Evolutionary conservation across 1,140 invertebrate species (phyloP), one percentile per base, ranked within the genome.

Genomic region (Bombus terrestris): DNA sequence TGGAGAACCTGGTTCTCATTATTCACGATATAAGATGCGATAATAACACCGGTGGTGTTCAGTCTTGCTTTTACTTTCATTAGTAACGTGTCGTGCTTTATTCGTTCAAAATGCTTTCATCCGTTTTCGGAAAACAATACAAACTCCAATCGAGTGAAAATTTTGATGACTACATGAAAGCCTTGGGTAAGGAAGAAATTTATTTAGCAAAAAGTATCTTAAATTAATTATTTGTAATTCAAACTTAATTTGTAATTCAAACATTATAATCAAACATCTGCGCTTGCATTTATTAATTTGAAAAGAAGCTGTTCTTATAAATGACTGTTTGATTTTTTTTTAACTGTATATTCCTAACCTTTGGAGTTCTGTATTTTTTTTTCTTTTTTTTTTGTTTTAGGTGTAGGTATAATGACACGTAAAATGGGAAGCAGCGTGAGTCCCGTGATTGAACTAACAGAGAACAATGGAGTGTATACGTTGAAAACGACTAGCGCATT

Each of bases 91-190:
- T 78, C 74, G 69, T 43, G 69, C 28, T 57, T 8, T 43, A 79
- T 43, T 68, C 77, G 57, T 82, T 74, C 25, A n/a, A 76, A 47
- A 89, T 88, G 88, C 87, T 93, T 89, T 90, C 91, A 22, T 83
- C 76, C 39, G 95, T 95, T 91, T 91, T 97, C 77, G 96, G 96
- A 81, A 97, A 97, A 94, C 97, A 97, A 94, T 98, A 97, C 96
- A 98, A 98, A 93, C 96, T 98, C 83, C 92, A 94, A 74, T 95
- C 96, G 64, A 97, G 97, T 81, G 97, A 98, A 78, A 98, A 98
- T 92, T 98, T 98, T 93, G 98, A 98, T 89, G 98, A 98, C 73
- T 98, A 97, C 94, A 97, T 98, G 97, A 98, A 98, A 95, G 96
- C 96, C 62, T 93, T 98, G 69, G 97, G 98, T 98, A 92, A 97